Conservation (phyloP, 1,140 invertebrate genomes). For the Drosophila nebulosa region DNA sequence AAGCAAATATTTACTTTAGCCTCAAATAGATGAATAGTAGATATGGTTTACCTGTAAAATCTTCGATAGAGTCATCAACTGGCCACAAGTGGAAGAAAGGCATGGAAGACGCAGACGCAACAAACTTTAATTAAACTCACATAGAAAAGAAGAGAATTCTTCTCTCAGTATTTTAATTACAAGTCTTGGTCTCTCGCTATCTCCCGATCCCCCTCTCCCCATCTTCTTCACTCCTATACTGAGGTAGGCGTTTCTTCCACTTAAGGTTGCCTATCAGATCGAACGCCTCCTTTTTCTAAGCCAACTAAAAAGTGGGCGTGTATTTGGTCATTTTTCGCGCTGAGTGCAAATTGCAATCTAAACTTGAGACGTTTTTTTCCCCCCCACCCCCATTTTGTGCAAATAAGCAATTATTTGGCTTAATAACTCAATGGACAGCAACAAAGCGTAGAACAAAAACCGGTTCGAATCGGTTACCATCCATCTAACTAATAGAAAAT, state of each 20-base stretch:
- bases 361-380: slow-evolving; percentile 18
- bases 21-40: slow-evolving; percentile 9
- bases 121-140: slow-evolving; percentile 67
- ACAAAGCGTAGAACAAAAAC: slow-evolving; percentile 26
- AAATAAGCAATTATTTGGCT: slow-evolving; percentile 78
- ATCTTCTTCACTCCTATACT: too few species aligned
- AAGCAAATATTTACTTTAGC: slow-evolving; percentile 19
- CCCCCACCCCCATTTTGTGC: slow-evolving; percentile 38
- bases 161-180: slow-evolving; percentile 39
- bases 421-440: slow-evolving; percentile 70
- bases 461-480: slow-evolving; percentile 34
- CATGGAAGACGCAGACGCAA: slow-evolving; percentile 20
- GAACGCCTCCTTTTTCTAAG: slow-evolving; percentile 16
- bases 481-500: slow-evolving; percentile 1
- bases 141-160: slow-evolving; percentile 22
- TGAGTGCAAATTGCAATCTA: slow-evolving; percentile 65
- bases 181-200: neutral
- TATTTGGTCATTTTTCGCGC: slow-evolving; percentile 66
- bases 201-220: too few species aligned
- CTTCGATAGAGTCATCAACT: slow-evolving; percentile 44
- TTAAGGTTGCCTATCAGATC: slow-evolving; percentile 49
- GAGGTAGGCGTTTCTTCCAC: slow-evolving; percentile 34
- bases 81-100: slow-evolving; percentile 6
- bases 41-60: neutral
- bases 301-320: slow-evolving; percentile 50